Evolutionary conservation across 2,113 vertebrate species (phyloP), one percentile per base, ranked within the genome.

Genomic region (Thermophis baileyi): DNA sequence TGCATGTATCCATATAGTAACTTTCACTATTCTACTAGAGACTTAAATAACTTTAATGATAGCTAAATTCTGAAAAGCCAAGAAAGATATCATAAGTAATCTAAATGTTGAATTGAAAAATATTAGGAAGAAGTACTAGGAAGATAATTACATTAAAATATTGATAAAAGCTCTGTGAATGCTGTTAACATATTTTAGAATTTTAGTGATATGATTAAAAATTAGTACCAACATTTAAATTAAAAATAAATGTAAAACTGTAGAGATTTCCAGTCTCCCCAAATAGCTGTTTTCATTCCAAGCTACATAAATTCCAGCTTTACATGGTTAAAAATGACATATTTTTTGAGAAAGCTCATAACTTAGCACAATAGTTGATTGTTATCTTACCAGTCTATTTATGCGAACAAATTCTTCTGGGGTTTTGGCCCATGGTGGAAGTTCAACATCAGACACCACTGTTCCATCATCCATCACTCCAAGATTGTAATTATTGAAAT

Each of bases 391-490:
- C 98, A 99, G 97, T 95, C 99, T 98, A 97, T 99, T 99, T 97
- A 99, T 98, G 93, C 99, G 99, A 90, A 99, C 99, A 97, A 99
- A 99, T 96, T 99, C 99, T 98, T 99, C 99, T 9, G 99, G 98
- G 95, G 97, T 99, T 98, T 99, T 99, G 96, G 99, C 99, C 99
- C 99, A 99, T 0, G 98, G 99, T 93, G 99, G 99, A 97, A 99
- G 99, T 97, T 99, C 99, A 95, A 99, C 99, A 96, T 99, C 98
- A 95, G 98, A 99, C 92, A 99, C 99, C 47, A 98, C 98, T 25
- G 98, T 98, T 93, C 98, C 98, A 92, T 99, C 99, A 97, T 99
- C 99, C 99, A 99, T 99, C 97, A 99, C 98, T 93, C 99, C 99
- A 96, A 99, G 98, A 96, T 97, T 99, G 97, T 99, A 99, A 96